Base-by-base conservation (phyloP, 2,888 invertebrate species). In the Ichneumoninae sp. region DNA sequence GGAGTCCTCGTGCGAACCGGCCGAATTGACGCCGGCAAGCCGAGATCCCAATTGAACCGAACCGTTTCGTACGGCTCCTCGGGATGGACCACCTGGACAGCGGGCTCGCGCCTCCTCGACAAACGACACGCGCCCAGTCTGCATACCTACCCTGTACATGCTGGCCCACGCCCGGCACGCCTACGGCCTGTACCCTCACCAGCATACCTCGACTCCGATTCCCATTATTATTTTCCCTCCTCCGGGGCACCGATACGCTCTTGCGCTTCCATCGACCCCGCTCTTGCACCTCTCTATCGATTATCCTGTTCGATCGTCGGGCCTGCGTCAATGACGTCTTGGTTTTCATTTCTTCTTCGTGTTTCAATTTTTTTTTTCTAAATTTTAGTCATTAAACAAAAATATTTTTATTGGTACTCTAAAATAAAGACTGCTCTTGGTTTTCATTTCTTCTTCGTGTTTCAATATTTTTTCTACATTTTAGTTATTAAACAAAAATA, bases 91-190 rank as follows among this genome's bases (percentile, higher is more conserved):
- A 73, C 73, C 73, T 73, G 73, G 57, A 57, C 73, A 60, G 73
- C 44, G 26, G 52, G 71, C 71, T 71, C 71, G 73, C 73, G 73
- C 73, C 74, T 77, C 81, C 54, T 73, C 68, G 69, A 73, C 73
- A 60, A 71, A 73, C 76, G 77, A 77, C 82, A 82, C 82, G 82
- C 82, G 82, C 82, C 82, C 82, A 82, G 82, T 83, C 77, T 83
- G 80, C 83, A 71, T 86, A 83, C 69, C 84, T 79, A 80, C 84
- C 83, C 84, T 83, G 65, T 65, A 57, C 50, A 71, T 63, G 76
- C 44, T 44, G 44, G 77, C 77, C 77, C 77, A 82, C 77, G 82
- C 71, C 66, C 68, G 66, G 77, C 68, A 77, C 50, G 60, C 70
- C 69, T 65, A 82, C 82, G 74, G 47, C 36, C 68, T 10, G 57